Conservation (phyloP, 2,797 vertebrate genomes). For the Notoglanidium macrostoma region DNA sequence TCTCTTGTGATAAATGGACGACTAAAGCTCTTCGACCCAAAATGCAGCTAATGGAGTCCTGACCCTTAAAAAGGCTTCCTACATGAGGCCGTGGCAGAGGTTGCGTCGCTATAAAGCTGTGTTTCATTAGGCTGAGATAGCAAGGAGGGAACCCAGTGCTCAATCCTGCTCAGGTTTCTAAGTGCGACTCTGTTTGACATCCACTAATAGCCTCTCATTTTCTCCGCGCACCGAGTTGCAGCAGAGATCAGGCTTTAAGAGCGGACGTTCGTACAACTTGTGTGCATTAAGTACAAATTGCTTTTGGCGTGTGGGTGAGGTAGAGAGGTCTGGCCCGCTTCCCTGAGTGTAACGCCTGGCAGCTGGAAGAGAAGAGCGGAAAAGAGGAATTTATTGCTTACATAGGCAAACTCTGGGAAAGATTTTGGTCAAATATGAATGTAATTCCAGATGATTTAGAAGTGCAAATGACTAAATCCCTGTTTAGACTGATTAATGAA, state of each 20-base stretch:
- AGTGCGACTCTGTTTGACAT: slow-evolving; percentile 51
- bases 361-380: slow-evolving; percentile 31
- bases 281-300: slow-evolving; percentile 49
- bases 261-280: slow-evolving; percentile 61
- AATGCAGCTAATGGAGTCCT: slow-evolving; percentile 32
- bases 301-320: slow-evolving; percentile 39
- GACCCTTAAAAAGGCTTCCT: slow-evolving; percentile 31
- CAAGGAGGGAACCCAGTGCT: slow-evolving; percentile 7
- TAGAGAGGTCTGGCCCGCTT: slow-evolving; percentile 35
- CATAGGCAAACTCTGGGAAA: slow-evolving; percentile 6
- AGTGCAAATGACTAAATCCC: slow-evolving; percentile 30
- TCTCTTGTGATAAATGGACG: slow-evolving; percentile 25
- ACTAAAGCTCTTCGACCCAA: slow-evolving; percentile 18
- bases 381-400: slow-evolving; percentile 32
- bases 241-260: slow-evolving; percentile 59
- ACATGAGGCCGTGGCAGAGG: slow-evolving; percentile 23
- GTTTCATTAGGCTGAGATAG: slow-evolving; percentile 45
- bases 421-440: slow-evolving; percentile 8
- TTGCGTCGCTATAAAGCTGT: slow-evolving; percentile 27
- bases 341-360: slow-evolving; percentile 36
- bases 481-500: slow-evolving; percentile 29
- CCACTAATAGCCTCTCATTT: slow-evolving; percentile 61
- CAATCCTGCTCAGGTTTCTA: slow-evolving; percentile 45
- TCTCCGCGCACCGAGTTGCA: slow-evolving; percentile 57
- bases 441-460: slow-evolving; percentile 6